Percentiles rank a stretch among this genome's conserved stretches.
These are phyloP conservation scores for Dolichoris vasculosae DNA, from an alignment of 1,140 invertebrate genomes.

Conservation along the genomic window DNA sequence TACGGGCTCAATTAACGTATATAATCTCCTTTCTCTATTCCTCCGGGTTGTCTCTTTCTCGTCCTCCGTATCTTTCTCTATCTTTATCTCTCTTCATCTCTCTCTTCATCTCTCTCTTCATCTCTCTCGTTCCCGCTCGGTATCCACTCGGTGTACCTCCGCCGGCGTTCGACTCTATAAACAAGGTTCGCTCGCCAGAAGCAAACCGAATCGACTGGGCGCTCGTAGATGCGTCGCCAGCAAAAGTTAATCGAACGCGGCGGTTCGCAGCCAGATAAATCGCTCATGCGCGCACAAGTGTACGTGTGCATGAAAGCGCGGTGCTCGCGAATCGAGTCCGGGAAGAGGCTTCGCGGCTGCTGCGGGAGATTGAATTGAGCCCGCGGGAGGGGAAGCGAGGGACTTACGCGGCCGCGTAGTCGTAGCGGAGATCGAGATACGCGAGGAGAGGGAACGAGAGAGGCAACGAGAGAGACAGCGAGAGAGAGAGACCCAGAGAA, in stretches of 20 bases:
- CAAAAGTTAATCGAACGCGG: constrained; percentile 44
- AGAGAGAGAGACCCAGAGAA: neutral
- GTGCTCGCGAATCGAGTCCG: neutral
- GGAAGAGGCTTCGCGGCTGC: neutral
- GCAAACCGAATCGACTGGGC: neutral
- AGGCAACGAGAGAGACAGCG: neutral
- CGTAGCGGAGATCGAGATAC: constrained; percentile 3
- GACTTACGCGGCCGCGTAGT: neutral
- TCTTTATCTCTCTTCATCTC: neutral
- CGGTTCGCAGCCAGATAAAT: constrained; percentile 38
- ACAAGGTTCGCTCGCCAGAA: constrained; percentile 16
- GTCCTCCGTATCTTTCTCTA: neutral
- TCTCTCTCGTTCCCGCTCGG: neutral
- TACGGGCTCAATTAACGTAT: constrained; percentile 44
- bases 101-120: neutral
- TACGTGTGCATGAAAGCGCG: neutral
- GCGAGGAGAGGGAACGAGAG: neutral
- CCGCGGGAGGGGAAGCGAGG: neutral
- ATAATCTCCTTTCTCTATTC: neutral
- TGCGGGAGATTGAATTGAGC: neutral
- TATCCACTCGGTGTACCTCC: neutral
- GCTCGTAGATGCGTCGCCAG: constrained; percentile 23
- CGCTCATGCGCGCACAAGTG: neutral
- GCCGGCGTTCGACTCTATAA: constrained; percentile 12
- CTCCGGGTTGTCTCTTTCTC: neutral